Evolutionary conservation across 2,797 vertebrate genomes (phyloP).

Genomic region (Australoheros facetus): DNA sequence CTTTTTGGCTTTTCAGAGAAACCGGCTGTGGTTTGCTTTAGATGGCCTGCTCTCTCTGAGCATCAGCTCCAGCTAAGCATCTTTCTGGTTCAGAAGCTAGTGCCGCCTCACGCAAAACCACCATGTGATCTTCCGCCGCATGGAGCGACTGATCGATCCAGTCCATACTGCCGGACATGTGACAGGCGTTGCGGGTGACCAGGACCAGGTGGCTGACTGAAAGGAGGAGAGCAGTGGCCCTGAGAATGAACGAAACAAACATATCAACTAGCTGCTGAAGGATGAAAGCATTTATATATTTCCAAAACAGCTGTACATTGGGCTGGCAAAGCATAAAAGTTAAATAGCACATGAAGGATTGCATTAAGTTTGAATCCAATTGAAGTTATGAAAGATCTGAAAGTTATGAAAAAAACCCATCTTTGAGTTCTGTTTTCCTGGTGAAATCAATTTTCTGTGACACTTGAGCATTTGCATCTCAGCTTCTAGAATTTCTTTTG

Average conservation of each 20-base stretch:
- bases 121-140: conserved; percentile 93
- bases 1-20: conserved; percentile 3
- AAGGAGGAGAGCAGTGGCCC: conserved; percentile 91
- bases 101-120: conserved; percentile 90
- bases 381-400: background rate
- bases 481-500: background rate
- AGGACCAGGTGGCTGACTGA: conserved; percentile 95
- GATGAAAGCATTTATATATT: background rate
- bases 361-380: background rate
- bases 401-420: background rate
- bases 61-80: conserved; percentile 70
- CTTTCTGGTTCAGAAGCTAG: conserved; percentile 89
- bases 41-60: conserved; percentile 90
- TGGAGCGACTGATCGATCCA: conserved; percentile 96
- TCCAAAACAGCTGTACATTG: background rate
- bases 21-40: conserved; percentile 59
- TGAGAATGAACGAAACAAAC: conserved; percentile 52
- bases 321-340: background rate
- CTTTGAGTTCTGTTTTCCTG: background rate
- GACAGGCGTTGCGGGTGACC: conserved; percentile 94
- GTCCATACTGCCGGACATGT: conserved; percentile 89
- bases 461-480: background rate
- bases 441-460: conserved; percentile 2
- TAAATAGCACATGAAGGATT: background rate
- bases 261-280: background rate